phyloP scores from a whole-genome alignment of 2,113 vertebrate species.

The Setophaga coronata region DNA sequence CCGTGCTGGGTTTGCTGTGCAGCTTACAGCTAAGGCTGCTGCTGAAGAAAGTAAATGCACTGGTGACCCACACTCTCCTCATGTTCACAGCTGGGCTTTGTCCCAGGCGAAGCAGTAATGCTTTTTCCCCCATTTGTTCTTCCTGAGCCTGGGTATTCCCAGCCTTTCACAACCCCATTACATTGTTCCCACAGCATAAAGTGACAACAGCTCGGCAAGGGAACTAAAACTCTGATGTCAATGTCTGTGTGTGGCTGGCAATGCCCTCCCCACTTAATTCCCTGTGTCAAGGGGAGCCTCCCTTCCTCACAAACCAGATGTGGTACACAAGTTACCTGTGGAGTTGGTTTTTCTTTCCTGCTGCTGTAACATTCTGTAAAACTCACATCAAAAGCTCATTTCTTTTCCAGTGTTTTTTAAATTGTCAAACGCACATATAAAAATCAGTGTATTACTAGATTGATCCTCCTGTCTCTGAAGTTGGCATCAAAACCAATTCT shows the following conservation, averaged over 20 bases:
- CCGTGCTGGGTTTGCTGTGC: background rate
- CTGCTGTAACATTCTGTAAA: background rate
- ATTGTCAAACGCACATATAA: background rate
- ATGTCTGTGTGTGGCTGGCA: background rate
- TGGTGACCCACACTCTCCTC: background rate
- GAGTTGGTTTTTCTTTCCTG: background rate
- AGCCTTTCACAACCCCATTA: background rate
- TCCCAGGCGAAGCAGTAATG: background rate
- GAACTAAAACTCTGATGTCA: background rate
- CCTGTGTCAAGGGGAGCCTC: background rate
- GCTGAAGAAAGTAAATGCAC: background rate
- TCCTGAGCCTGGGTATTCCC: background rate
- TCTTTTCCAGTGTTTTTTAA: background rate
- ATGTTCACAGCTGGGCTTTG: background rate
- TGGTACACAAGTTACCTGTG: background rate
- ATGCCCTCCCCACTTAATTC: background rate
- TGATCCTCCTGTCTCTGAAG: background rate
- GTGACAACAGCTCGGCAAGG: background rate
- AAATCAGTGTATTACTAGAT: background rate
- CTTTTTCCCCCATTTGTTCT: background rate
- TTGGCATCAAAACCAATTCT: background rate
- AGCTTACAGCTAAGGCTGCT: background rate
- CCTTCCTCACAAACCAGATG: background rate
- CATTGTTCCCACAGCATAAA: background rate
- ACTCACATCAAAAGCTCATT: rapidly evolving